Base-by-base conservation (phyloP, 1,140 invertebrate genomes). In the Bombus balteatus region DNA sequence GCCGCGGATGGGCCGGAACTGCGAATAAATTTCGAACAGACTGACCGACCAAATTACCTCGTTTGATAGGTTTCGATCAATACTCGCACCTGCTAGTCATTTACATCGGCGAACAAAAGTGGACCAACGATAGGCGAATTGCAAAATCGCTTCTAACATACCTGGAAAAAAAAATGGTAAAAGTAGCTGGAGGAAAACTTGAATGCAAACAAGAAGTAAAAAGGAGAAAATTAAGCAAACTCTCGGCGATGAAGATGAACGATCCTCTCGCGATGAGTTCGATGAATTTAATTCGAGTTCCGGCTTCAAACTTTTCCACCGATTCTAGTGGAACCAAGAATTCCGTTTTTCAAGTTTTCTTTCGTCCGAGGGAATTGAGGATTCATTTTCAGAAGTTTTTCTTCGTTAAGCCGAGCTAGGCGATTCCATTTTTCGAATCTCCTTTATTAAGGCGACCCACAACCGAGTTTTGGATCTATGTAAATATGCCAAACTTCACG, bases 61-160 rank as follows among this genome's bases (percentile, higher is more conserved):
- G 53, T 47, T 28, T 9, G 83, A 85, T 80, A 80, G 71, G 53
- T 43, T 80, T 62, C 77, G 83, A 85, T 85, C 83, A 70, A 85
- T 85, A 80, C 53, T 39, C 76, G 68, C 53, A 85, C n/a, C 76
- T 85, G 83, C 53, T 28, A 57, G 32, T 68, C 83, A 43, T 71
- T 62, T 72, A 41, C 74, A 32, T 43, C 10, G 39, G 25, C 62
- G 4, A 0, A 39, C 43, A 57, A 68, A 78, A 83, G 62, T 28
- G n/a, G 13, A 12, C 59, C 18, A 22, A 57, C n/a, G 62, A 78
- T 53, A 43, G 25, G 18, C 25, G 28, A 47, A 65, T 47, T 32
- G 13, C n/a, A 68, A 34, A 68, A 22, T 34, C 8, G 66, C 6
- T 53, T 53, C 18, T 22, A 53, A 53, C 47, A 22, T 22, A 22